Base-by-base conservation (phyloP, 2,113 vertebrate species). In the Bombycilla garrulus region DNA sequence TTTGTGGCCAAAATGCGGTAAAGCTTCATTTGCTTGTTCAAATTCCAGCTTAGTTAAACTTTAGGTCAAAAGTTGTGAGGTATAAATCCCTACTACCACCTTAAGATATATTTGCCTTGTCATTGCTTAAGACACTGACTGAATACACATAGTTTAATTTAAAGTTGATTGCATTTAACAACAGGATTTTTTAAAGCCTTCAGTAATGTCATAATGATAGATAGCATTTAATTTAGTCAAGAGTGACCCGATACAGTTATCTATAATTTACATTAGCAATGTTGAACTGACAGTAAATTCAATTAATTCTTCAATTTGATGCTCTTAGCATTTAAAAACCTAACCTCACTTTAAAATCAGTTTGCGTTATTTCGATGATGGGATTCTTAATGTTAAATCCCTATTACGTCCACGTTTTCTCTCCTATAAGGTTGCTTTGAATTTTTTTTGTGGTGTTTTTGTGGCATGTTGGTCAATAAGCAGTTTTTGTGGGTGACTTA, bases 141-240 rank as follows among this genome's bases (percentile, higher is more conserved):
- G 64, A 94, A 93, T 82, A 24, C 65, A 33, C 66, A 19, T 26
- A 56, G 35, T 94, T 81, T 82, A 79, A 92, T 82, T 97, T 97
- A 70, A 95, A 97, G 69, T 91, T 42, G 48, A 80, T 94, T 94
- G 65, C 93, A 67, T 92, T 90, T 87, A 96, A 86, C 54, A 96
- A 51, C 56, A 91, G 56, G 76, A 35, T 42, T 89, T 94, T 88
- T 82, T 33, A 80, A 90, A 84, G 78, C 44, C 71, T 95, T 96
- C 92, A 69, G 66, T 94, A 89, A 81, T 90, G 80, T 95, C 86
- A 90, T 88, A 74, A 94, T 95, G 92, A 97, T 96, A 69, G 93
- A 92, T 96, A 60, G 61, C 62, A 88, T 70, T 82, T 88, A 96
- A 93, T 95, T 96, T 50, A 94, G 65, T 93, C 53, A 86, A 70